A percentile compares a stretch with the other conserved stretches of the same genome.
Conservation (phyloP, 2,888 invertebrate species). For the Ormia ochracea region DNA sequence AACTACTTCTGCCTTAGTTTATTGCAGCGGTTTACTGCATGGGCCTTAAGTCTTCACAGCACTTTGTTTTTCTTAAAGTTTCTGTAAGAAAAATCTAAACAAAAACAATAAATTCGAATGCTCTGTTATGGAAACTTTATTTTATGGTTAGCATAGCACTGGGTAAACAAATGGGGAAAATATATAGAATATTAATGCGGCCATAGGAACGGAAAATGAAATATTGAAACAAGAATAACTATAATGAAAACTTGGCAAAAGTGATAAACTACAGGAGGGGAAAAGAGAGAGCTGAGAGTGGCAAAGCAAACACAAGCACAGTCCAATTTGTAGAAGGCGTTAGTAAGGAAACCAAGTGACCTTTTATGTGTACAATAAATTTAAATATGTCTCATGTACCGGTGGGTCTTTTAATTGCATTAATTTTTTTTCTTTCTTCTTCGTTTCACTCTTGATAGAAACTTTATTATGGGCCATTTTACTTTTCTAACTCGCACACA, state of each 20-base stretch:
- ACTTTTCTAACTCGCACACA: neutral
- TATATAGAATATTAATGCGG: slow-evolving; percentile 7
- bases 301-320: neutral
- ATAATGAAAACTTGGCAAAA: neutral
- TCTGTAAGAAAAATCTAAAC: slow-evolving; percentile 40
- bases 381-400: slow-evolving; percentile 36
- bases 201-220: neutral
- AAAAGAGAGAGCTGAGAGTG: neutral
- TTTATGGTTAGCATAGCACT: slow-evolving; percentile 47
- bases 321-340: slow-evolving; percentile 16
- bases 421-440: neutral
- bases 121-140: slow-evolving; percentile 58
- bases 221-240: neutral
- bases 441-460: no score
- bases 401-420: slow-evolving; percentile 44
- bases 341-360: slow-evolving; percentile 17
- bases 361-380: slow-evolving; percentile 47
- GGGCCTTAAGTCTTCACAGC: slow-evolving; percentile 29
- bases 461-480: slow-evolving; percentile 11
- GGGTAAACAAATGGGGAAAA: slow-evolving; percentile 46
- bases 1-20: neutral
- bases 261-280: neutral
- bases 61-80: slow-evolving; percentile 12
- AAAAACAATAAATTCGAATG: slow-evolving; percentile 57
- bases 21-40: neutral